A percentile compares a stretch with the other conserved stretches of the same genome.
These are phyloP conservation scores for Sula dactylatra DNA, from an alignment of 2,113 vertebrate genomes.

Conservation along the genomic window DNA sequence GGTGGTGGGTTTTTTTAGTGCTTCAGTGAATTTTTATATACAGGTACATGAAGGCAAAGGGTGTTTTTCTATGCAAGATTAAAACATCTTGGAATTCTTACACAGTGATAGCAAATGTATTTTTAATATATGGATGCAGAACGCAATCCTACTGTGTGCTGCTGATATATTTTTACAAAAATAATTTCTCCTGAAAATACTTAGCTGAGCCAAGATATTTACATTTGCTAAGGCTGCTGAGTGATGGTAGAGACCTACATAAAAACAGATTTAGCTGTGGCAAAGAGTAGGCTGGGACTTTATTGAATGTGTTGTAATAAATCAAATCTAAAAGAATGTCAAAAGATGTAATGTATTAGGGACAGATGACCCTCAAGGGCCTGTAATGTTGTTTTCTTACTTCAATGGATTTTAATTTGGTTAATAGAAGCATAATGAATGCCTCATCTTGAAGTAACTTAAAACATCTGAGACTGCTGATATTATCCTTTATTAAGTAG, in stretches of 20 bases:
- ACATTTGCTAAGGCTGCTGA: slow-evolving; percentile 3
- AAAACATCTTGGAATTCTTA: background rate
- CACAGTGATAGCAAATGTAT: background rate
- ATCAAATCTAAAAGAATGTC: background rate
- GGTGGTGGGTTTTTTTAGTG: background rate
- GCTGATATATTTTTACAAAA: background rate
- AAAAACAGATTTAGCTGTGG: background rate
- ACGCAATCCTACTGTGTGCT: background rate
- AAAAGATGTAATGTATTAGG: background rate
- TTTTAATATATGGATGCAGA: background rate
- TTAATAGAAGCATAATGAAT: background rate
- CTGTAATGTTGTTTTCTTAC: background rate
- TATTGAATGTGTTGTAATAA: background rate
- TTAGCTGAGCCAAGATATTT: background rate
- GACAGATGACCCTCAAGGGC: background rate
- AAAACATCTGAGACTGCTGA: background rate
- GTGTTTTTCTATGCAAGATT: background rate
- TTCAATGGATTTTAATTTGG: background rate
- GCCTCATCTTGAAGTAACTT: background rate
- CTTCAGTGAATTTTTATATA: background rate
- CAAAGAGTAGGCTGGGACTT: background rate
- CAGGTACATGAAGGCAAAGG: background rate
- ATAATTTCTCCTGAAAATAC: background rate
- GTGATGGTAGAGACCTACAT: background rate
- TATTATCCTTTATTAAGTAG: background rate